These are phyloP conservation scores for Lasiurus borealis DNA, from an alignment of 2,113 vertebrate species.

Conservation along the genomic window DNA sequence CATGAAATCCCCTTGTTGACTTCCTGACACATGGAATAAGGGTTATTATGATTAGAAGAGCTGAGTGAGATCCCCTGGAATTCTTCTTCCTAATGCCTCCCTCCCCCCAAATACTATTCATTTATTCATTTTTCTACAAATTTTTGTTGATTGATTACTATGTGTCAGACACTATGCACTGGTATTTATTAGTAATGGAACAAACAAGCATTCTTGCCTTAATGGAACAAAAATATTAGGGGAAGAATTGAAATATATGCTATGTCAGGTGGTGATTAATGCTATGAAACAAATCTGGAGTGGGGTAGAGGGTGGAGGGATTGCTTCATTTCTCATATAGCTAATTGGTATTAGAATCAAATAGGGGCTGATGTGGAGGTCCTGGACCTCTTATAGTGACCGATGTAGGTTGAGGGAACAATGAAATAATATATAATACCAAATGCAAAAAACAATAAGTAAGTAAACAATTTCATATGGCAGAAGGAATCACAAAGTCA, in stretches of 20 bases:
- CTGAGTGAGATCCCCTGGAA: neutral
- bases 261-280: neutral
- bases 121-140: neutral
- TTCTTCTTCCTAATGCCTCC: neutral
- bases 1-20: neutral
- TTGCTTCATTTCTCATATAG: neutral
- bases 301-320: neutral
- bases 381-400: neutral
- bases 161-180: neutral
- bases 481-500: constrained; percentile 9
- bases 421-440: neutral
- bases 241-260: neutral
- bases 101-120: neutral
- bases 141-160: neutral
- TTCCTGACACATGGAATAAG: neutral
- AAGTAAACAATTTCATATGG: neutral
- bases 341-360: neutral
- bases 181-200: neutral
- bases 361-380: neutral
- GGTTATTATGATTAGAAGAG: neutral
- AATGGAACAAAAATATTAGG: neutral
- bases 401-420: neutral
- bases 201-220: neutral
- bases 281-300: neutral
- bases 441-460: constrained; percentile 16